Conservation (phyloP, 2,797 vertebrate species). For the Taenioides sp. region DNA sequence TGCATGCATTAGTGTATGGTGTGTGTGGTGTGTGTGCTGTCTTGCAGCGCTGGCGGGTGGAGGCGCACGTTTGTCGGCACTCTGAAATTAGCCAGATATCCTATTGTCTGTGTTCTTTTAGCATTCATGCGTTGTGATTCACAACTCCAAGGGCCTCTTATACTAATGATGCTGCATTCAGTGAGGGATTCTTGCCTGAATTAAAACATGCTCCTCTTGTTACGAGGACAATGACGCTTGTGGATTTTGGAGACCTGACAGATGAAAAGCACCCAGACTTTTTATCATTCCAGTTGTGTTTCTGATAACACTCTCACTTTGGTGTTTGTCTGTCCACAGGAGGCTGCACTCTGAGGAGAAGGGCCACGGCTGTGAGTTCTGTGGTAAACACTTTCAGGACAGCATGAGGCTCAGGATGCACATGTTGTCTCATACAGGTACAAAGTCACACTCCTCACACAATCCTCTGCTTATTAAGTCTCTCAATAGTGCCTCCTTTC, state of each 20-base stretch:
- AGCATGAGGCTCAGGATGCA: conserved; percentile 98
- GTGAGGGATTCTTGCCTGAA: conserved; percentile 63
- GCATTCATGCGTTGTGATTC: conserved; percentile 75
- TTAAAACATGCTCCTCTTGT: conserved; percentile 67
- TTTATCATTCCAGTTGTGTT: conserved; percentile 37
- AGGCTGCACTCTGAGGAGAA: conserved; percentile 95
- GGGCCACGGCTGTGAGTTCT: conserved; percentile 95
- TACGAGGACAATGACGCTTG: conserved; percentile 60
- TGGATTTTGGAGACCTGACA: conserved; percentile 56
- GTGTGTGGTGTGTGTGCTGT: conserved; percentile 49
- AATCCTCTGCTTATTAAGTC: conserved; percentile 47
- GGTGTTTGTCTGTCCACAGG: conserved; percentile 77
- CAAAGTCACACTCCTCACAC: conserved; percentile 42
- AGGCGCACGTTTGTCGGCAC: conserved; percentile 70
- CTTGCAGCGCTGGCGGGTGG: conserved; percentile 63
- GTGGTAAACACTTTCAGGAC: conserved; percentile 94
- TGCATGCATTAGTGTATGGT: conserved; percentile 18
- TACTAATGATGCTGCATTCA: conserved; percentile 71
- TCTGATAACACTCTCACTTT: conserved; percentile 36
- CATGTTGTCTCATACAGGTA: conserved; percentile 99
- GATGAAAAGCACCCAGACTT: conserved; percentile 27
- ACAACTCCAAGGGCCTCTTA: conserved; percentile 69
- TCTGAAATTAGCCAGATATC: conserved; percentile 77
- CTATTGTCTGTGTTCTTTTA: conserved; percentile 75
- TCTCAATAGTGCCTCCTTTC: conserved; percentile 60